phyloP scores from a whole-genome alignment of 2,888 invertebrate species.

The Cataglyphis albicans region DNA sequence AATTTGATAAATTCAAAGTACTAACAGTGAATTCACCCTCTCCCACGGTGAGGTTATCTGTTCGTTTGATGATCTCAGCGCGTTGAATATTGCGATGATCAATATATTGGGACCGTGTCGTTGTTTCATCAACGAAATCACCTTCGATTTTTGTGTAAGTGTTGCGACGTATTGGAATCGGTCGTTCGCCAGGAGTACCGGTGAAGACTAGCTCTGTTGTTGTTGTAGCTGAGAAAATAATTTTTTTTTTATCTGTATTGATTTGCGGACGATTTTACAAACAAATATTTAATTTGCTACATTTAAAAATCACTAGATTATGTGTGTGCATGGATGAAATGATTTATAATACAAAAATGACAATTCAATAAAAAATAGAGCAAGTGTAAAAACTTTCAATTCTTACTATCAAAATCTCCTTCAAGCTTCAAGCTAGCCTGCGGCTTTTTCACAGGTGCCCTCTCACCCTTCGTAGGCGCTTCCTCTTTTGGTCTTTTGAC shows the following conservation, averaged over 20 bases:
- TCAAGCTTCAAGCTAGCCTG: conserved; percentile 87
- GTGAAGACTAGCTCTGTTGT: conserved; percentile 91
- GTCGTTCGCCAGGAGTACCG: conserved; percentile 89
- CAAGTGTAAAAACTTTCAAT: conserved; percentile 66
- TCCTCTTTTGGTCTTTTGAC: conserved; percentile 84
- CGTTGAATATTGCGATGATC: conserved; percentile 89
- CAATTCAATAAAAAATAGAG: not conserved
- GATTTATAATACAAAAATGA: not conserved
- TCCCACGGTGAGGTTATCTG: conserved; percentile 89
- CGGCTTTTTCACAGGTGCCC: conserved; percentile 83
- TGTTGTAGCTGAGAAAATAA: conserved; percentile 88
- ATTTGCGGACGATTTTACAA: conserved; percentile 1
- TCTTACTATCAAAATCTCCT: conserved; percentile 87
- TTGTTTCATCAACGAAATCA: conserved; percentile 91
- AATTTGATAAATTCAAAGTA: conserved; percentile 48
- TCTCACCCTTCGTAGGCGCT: conserved; percentile 82
- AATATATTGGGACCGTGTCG: conserved; percentile 89
- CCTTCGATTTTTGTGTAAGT: conserved; percentile 93
- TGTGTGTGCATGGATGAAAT: not conserved
- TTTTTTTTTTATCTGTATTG: not conserved
- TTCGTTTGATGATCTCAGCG: conserved; percentile 88
- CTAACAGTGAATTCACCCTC: conserved; percentile 88
- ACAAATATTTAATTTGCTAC: conserved; percentile 10
- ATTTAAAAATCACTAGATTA: not conserved
- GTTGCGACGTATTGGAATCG: conserved; percentile 90